These are phyloP conservation scores for Lampris incognitus DNA, from an alignment of 2,113 vertebrate species.

Conservation along the genomic window DNA sequence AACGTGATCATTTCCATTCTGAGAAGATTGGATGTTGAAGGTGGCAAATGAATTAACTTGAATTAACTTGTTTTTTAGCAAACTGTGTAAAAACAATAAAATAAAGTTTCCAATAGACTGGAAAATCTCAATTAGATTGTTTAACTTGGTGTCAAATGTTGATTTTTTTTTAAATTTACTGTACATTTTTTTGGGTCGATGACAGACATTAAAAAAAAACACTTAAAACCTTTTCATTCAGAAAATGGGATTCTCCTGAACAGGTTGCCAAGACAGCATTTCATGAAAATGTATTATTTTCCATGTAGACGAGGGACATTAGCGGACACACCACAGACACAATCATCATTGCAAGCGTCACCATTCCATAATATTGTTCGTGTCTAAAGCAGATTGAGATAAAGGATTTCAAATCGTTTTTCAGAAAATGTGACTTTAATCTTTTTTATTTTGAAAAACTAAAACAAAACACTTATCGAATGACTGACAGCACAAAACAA, in stretches of 20 bases:
- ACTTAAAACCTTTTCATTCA: neutral
- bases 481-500: no score
- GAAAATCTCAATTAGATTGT: neutral
- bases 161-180: no score
- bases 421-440: no score
- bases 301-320: neutral
- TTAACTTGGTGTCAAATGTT: no score
- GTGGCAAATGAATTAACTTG: neutral
- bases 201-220: no score
- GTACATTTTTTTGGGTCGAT: no score
- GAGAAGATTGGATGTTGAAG: conserved; percentile 1
- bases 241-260: conserved; percentile 29
- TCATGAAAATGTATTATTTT: conserved; percentile 17
- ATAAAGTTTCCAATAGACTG: neutral
- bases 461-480: no score
- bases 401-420: no score
- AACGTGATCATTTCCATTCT: no score
- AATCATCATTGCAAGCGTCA: neutral
- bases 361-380: no score
- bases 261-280: conserved; percentile 13
- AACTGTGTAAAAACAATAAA: neutral
- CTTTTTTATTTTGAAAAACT: no score
- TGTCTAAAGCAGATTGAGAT: no score
- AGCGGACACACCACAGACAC: neutral
- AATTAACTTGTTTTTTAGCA: neutral